Evolutionary conservation across 2,113 vertebrate species (phyloP).

Genomic region (Riparia riparia): DNA sequence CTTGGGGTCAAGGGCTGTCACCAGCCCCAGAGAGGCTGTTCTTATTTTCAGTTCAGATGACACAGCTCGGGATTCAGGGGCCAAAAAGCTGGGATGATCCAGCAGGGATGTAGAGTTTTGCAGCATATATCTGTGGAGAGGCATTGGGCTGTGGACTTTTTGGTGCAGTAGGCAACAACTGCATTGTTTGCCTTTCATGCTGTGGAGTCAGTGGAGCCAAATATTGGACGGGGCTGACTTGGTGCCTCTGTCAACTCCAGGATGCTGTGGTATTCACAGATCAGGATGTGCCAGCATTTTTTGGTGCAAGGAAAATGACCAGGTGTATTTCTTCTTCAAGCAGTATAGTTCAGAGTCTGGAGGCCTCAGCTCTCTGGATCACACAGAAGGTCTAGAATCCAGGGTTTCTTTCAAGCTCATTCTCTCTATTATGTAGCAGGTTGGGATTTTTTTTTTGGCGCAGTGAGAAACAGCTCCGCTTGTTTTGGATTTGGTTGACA

Average conservation of each 20-base stretch:
- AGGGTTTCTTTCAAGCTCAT: neutral
- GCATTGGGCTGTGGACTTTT: neutral
- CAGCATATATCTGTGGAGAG: rapidly evolving
- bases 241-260: neutral
- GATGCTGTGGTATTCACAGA: neutral
- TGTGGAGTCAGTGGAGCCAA: neutral
- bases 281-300: neutral
- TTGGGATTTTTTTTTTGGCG: slow-evolving; percentile 20
- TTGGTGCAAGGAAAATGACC: neutral
- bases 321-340: neutral
- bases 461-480: neutral
- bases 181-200: neutral
- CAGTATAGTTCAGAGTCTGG: neutral
- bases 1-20: neutral
- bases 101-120: neutral
- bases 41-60: neutral
- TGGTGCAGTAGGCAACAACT: neutral
- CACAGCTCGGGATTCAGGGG: neutral
- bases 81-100: neutral
- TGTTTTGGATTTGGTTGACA: neutral
- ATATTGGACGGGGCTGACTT: neutral
- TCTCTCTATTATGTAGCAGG: neutral
- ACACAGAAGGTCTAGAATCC: neutral
- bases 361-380: neutral
- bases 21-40: neutral